A percentile compares a stretch with the other conserved stretches of the same genome.
These are phyloP conservation scores for Hyposoter dolosus DNA, from an alignment of 2,888 invertebrate genomes.

Conservation along the genomic window DNA sequence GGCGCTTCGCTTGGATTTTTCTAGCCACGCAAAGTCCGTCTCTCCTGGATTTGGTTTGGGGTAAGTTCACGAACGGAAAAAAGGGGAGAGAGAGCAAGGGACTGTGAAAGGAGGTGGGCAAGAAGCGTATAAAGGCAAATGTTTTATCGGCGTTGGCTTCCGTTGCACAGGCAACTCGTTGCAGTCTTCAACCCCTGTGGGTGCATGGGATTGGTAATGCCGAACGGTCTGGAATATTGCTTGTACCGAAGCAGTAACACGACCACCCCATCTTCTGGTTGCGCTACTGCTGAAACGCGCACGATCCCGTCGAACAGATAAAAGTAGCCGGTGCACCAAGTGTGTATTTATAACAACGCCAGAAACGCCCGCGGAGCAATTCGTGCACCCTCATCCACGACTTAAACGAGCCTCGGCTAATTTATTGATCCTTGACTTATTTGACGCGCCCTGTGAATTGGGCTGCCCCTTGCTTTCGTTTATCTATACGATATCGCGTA, in stretches of 20 bases:
- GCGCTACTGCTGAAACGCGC: slow-evolving; percentile 52
- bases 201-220: slow-evolving; percentile 23
- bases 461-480: slow-evolving; percentile 7
- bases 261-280: slow-evolving; percentile 20
- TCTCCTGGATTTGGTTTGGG: slow-evolving; percentile 14
- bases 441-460: slow-evolving; percentile 69
- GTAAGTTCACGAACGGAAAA: background rate
- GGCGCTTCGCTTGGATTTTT: background rate
- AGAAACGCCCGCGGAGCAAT: slow-evolving; percentile 61
- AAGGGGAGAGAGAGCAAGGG: background rate
- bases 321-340: slow-evolving; percentile 70
- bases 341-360: slow-evolving; percentile 17
- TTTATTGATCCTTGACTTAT: slow-evolving; percentile 81
- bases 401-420: slow-evolving; percentile 73
- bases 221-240: slow-evolving; percentile 47
- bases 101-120: slow-evolving; percentile 12
- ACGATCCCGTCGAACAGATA: slow-evolving; percentile 77
- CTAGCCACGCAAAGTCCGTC: background rate
- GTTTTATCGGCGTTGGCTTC: slow-evolving; percentile 80
- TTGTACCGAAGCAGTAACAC: slow-evolving; percentile 37
- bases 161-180: slow-evolving; percentile 70
- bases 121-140: slow-evolving; percentile 77
- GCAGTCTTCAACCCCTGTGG: slow-evolving; percentile 38
- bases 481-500: background rate
- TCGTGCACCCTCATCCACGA: slow-evolving; percentile 74